Evolutionary conservation across 2,113 vertebrate species (phyloP), one percentile per base, ranked within the genome.

Genomic region (Ornithorhynchus anatinus): DNA sequence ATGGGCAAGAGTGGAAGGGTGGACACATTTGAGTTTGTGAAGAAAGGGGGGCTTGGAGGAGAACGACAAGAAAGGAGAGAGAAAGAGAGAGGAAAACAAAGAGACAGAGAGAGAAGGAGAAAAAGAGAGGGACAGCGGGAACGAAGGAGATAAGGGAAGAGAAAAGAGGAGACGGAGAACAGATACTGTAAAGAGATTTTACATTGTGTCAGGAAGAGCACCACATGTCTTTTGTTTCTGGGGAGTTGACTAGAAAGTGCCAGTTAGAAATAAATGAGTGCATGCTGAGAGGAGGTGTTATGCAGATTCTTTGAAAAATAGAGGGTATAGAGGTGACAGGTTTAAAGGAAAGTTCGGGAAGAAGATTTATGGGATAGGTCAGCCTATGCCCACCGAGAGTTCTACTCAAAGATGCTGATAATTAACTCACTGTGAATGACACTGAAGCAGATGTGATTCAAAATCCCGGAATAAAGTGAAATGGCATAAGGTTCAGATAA

Each of bases 371-470:
- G 36, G 45, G 2, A 5, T 1, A 52, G 35, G 47, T 47, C 53
- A 19, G 13, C 36, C 10, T 37, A 31, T 15, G 16, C 32, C 37
- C 36, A 1, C 1, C 5, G 32, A 10, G 56, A 43, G 15, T 12
- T 23, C 8, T 1, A 5, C 4, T 1, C 13, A 40, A 42, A 53
- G 20, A 14, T 14, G 32, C 4, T 0, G 0, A 19, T 10, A 2
- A 11, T 2, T 4, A 31, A 37, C 17, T 37, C 19, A 11, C 15
- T 7, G 4, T 27, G 38, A 36, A 37, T 11, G 2, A 16, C n/a
- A 31, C 2, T 9, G 1, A 29, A 8, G 39, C 47, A 54, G 45
- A 69, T 23, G 5, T 2, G 32, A 56, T 14, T 37, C 37, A 23
- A n/a, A 23, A 37, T 2, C 25, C 32, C 43, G n/a, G 48, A 23